Conservation (phyloP, 2,113 vertebrate genomes). For the Dolichallabes microphthalmus region DNA sequence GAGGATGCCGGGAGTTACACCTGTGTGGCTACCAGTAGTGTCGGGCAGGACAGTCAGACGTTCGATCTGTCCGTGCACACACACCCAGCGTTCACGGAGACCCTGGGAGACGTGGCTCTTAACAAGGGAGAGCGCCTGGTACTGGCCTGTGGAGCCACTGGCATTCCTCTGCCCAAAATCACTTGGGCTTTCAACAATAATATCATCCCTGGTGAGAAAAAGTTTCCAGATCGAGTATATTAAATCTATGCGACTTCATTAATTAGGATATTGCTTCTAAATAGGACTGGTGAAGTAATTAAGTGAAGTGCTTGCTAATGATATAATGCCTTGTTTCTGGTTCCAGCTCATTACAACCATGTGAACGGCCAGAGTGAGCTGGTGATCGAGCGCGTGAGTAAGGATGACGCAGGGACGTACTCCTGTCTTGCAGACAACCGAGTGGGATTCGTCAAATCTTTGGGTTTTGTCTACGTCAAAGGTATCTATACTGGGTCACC, state of each 20-base stretch:
- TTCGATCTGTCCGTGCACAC: slow-evolving; percentile 78
- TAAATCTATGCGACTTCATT: neutral
- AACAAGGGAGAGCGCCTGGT: slow-evolving; percentile 88
- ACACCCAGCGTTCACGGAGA: slow-evolving; percentile 84
- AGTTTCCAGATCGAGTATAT: neutral
- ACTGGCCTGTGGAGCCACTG: slow-evolving; percentile 81
- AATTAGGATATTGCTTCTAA: neutral
- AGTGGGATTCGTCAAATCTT: slow-evolving; percentile 84
- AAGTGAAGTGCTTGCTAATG: neutral
- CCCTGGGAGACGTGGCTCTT: slow-evolving; percentile 82
- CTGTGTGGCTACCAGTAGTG: slow-evolving; percentile 81
- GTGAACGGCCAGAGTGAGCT: slow-evolving; percentile 84
- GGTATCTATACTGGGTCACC: slow-evolving; percentile 65
- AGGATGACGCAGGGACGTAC: slow-evolving; percentile 89
- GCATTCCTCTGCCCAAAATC: slow-evolving; percentile 83
- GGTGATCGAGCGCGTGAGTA: slow-evolving; percentile 84
- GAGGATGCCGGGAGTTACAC: slow-evolving; percentile 87
- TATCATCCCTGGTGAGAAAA: slow-evolving; percentile 81
- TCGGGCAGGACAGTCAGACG: slow-evolving; percentile 79
- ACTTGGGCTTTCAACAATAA: slow-evolving; percentile 93
- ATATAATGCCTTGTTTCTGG: slow-evolving; percentile 17
- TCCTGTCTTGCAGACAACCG: slow-evolving; percentile 88
- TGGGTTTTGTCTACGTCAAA: slow-evolving; percentile 91
- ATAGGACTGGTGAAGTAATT: neutral
- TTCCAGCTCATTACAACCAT: slow-evolving; percentile 78